A percentile compares a stretch with the other conserved stretches of the same genome.
Evolutionary conservation across 2,888 invertebrate species (phyloP).

Genomic region (Choreutis nemorana): DNA sequence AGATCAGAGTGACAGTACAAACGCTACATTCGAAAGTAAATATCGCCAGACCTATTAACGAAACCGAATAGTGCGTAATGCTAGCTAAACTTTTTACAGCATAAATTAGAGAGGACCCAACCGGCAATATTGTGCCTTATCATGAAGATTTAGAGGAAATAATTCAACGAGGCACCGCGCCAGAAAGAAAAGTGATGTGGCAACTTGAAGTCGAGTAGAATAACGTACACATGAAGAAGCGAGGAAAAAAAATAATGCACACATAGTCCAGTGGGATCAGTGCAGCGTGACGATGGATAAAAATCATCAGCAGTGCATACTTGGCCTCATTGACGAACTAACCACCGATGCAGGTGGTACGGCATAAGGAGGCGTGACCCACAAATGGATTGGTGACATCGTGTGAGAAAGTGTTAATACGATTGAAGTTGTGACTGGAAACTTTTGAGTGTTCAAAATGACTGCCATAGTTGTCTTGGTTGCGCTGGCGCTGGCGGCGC

Average conservation of each 20-base stretch:
- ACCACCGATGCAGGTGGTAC: conserved; percentile 49
- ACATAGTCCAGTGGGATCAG: conserved; percentile 28
- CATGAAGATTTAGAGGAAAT: conserved; percentile 25
- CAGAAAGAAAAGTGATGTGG: conserved; percentile 52
- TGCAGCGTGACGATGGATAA: conserved; percentile 59
- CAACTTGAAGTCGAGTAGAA: conserved; percentile 25
- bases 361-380: conserved; percentile 33
- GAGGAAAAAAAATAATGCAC: conserved; percentile 37
- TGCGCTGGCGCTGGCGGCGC: conserved; percentile 36
- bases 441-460: conserved; percentile 42
- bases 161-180: conserved; percentile 23
- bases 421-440: conserved; percentile 16
- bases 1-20: conserved; percentile 11
- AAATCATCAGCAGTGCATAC: conserved; percentile 47
- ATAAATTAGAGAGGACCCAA: conserved; percentile 15
- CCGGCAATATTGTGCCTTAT: conserved; percentile 30
- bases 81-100: conserved; percentile 24
- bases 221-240: conserved; percentile 24
- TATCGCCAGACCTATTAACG: conserved; percentile 36
- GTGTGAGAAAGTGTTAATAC: conserved; percentile 28
- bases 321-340: conserved; percentile 49
- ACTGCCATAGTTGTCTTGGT: conserved; percentile 41
- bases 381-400: conserved; percentile 58
- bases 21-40: conserved; percentile 50
- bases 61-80: conserved; percentile 22